Percentiles rank a stretch among this genome's conserved stretches.
Conservation (phyloP, 37 sponge, comb jelly and placozoan genomes). For the Ianthella basta region DNA sequence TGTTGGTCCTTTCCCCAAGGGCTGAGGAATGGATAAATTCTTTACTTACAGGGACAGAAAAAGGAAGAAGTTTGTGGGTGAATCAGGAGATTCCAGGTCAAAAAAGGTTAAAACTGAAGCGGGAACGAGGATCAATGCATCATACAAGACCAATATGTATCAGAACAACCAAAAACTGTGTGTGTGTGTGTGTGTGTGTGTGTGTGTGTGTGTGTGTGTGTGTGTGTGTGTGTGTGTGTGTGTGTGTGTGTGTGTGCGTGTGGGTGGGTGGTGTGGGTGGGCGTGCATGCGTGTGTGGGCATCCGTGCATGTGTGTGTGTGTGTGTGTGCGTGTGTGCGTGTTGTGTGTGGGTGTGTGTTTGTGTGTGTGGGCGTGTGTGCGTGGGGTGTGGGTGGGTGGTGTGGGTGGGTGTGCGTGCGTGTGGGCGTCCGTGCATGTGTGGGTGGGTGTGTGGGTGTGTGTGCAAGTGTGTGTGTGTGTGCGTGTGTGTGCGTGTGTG, state of each 20-base stretch:
- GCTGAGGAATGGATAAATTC: not conserved
- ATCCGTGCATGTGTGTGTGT: too few relatives aligned
- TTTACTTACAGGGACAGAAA: constrained; percentile 87
- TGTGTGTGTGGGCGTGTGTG: constrained; percentile 17
- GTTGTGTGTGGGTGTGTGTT: too few relatives aligned
- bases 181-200: not conserved
- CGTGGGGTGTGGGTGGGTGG: not conserved
- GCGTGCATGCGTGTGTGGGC: too few relatives aligned
- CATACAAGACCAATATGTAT: constrained; percentile 84
- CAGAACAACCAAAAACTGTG: not conserved
- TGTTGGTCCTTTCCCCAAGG: not conserved
- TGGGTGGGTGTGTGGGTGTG: not conserved
- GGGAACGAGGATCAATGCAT: constrained; percentile 79
- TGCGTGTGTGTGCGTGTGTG: too few relatives aligned
- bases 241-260: too few relatives aligned
- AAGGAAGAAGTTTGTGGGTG: constrained; percentile 88
- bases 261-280: too few relatives aligned
- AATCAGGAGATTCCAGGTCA: constrained; percentile 45
- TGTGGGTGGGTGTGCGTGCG: not conserved
- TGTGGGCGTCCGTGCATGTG: not conserved
- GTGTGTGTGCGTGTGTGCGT: not conserved
- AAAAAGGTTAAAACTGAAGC: constrained; percentile 93
- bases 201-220: too few relatives aligned
- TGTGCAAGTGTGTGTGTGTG: not conserved
- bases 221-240: not conserved